These are phyloP conservation scores for Tamias sibiricus DNA, from an alignment of 2,113 vertebrate genomes.

Conservation along the genomic window DNA sequence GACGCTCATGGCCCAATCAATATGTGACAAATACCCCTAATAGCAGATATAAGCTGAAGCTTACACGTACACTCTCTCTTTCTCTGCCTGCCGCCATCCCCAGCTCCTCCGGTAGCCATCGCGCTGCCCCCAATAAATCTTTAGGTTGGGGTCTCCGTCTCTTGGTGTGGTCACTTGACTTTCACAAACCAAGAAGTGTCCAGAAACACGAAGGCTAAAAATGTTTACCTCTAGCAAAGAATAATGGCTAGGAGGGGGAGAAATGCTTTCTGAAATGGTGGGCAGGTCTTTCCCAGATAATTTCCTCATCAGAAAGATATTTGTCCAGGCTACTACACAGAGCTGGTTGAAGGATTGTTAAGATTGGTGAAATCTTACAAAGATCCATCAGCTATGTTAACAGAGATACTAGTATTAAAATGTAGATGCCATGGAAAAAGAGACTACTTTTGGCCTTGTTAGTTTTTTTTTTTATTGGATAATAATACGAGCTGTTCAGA, in stretches of 20 bases:
- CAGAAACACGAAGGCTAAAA: conserved; percentile 16
- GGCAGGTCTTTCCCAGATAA: neutral
- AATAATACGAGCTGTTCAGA: conserved; percentile 25
- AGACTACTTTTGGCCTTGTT: neutral
- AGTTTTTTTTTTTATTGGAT: neutral
- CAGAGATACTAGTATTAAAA: conserved; percentile 32
- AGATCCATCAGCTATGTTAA: neutral
- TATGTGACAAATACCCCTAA: too few relatives aligned
- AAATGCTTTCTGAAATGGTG: neutral
- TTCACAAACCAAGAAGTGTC: neutral
- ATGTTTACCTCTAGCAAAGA: conserved; percentile 4
- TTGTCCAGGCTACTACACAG: neutral
- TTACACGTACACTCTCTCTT: too few relatives aligned
- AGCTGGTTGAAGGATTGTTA: neutral
- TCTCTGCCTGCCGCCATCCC: too few relatives aligned
- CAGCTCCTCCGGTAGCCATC: too few relatives aligned
- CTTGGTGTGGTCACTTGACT: too few relatives aligned
- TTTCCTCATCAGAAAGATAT: conserved; percentile 8
- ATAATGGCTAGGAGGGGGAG: neutral
- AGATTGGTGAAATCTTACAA: conserved; percentile 5
- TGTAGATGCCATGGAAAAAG: neutral
- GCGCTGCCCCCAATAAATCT: too few relatives aligned
- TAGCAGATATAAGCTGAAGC: too few relatives aligned
- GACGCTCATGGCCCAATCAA: too few relatives aligned
- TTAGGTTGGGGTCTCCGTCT: too few relatives aligned